These are phyloP conservation scores for Oligia strigilis DNA, from an alignment of 2,888 invertebrate genomes.

Conservation along the genomic window DNA sequence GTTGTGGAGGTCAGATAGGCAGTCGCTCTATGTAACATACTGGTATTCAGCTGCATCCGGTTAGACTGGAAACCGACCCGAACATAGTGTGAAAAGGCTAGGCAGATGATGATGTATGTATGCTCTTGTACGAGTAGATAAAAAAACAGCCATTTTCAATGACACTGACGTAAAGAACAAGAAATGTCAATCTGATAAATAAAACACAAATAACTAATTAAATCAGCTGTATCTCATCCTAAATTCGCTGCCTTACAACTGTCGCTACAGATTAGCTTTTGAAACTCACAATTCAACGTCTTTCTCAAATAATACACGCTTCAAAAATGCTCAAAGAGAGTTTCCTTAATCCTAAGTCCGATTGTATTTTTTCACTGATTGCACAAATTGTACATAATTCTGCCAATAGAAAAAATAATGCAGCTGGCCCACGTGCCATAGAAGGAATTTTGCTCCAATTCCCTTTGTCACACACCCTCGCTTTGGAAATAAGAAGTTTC, in stretches of 20 bases:
- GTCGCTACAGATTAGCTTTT: constrained; percentile 19
- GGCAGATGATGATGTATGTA: no score
- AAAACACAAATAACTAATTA: not conserved
- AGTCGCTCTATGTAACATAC: no score
- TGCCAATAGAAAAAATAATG: constrained; percentile 62
- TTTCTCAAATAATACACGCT: constrained; percentile 47
- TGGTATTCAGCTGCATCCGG: no score
- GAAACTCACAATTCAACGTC: constrained; percentile 31
- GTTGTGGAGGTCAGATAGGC: no score
- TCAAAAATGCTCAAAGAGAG: constrained; percentile 48
- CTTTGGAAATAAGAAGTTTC: constrained; percentile 56
- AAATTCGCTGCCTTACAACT: not conserved
- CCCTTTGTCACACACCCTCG: constrained; percentile 70
- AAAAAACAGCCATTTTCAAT: not conserved
- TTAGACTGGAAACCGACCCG: no score
- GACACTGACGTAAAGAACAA: not conserved
- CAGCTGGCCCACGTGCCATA: constrained; percentile 77
- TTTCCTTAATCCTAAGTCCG: constrained; percentile 52
- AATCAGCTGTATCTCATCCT: not conserved
- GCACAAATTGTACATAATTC: constrained; percentile 63
- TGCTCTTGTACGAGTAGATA: no score
- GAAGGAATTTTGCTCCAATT: constrained; percentile 75
- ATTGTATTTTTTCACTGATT: constrained; percentile 60
- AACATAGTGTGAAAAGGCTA: no score
- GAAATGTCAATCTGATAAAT: not conserved